Base-by-base conservation (phyloP, 2,888 invertebrate species). In the Piscicola geometra region DNA sequence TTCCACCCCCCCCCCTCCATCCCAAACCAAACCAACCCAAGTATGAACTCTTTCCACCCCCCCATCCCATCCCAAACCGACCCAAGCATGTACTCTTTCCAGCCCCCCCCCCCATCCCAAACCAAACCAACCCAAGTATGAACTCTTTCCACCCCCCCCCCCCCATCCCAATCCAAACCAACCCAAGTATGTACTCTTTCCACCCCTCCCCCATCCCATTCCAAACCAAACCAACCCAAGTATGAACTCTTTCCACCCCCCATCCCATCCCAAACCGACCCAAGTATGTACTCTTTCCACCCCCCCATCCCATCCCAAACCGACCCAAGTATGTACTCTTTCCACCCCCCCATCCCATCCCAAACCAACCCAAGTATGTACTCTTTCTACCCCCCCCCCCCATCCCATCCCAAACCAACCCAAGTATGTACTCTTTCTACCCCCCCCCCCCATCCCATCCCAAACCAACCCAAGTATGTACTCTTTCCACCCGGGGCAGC, bases 401-500 rank as follows among this genome's bases (percentile, higher is more conserved):
- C 64, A 3, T 9, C 30, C 25, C 30, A 28, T 18, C 5, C 12
- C 9, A 56, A 56, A 56, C 25, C 21, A 5, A 56, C 15, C 21
- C 25, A 18, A 96, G 85, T 99, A 96, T 0, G 96, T 94, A 0
- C 98, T 94, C 87, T 99, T 99, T 12, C 99, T 99, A 69, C 99
- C 99, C 0, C 64, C 25, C 64, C 30, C 28, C 64, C 28, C 28
- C 64, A 3, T 9, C 30, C 25, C 30, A 28, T 18, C 5, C 12
- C 9, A 56, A 56, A 66, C 75, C 81, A 81, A 88, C 88, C 89
- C 78, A 99, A 96, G 85, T 99, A 96, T 0, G 96, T 94, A 0
- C 98, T 94, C 87, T 99, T 99, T 12, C 99, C 99, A 69, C 99
- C 99, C 0, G 99, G 99, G 0, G 99, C 99, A 0, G 97, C 91